These are phyloP conservation scores for Astreopora myriophthalma DNA, from an alignment of 64 coral and sea anemone genomes.

Conservation along the genomic window DNA sequence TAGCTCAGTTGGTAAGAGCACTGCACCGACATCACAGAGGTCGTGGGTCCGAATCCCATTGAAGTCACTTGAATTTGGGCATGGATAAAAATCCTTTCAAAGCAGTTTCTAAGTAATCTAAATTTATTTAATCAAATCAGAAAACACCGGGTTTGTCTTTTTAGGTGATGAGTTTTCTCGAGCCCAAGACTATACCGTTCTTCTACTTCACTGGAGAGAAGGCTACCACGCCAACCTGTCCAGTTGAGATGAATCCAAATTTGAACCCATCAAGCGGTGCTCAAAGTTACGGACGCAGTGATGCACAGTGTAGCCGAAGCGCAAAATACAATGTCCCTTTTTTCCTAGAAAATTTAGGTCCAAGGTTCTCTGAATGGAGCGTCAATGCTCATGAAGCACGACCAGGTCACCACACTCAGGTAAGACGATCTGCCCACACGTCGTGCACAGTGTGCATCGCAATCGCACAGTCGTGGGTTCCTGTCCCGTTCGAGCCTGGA, in stretches of 20 bases:
- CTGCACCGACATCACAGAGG: too few species aligned
- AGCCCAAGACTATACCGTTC: constrained; percentile 70
- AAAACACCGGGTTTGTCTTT: background rate
- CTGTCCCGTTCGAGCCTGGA: too few species aligned
- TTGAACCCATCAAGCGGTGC: constrained; percentile 78
- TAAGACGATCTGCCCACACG: too few species aligned
- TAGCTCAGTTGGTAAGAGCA: too few species aligned
- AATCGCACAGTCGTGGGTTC: too few species aligned
- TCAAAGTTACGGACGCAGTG: constrained; percentile 53
- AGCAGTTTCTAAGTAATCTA: too few species aligned
- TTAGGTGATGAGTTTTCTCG: constrained; percentile 88
- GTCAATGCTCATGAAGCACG: constrained; percentile 89
- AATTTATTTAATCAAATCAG: background rate
- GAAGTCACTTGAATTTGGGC: too few species aligned
- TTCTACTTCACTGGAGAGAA: constrained; percentile 81
- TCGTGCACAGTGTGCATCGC: too few species aligned
- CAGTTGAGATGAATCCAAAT: constrained; percentile 65
- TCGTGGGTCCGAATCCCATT: too few species aligned
- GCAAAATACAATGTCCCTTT: constrained; percentile 83
- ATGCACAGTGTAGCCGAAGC: constrained; percentile 7
- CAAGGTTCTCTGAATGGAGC: constrained; percentile 81
- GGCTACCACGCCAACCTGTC: constrained; percentile 86
- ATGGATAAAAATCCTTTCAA: too few species aligned
- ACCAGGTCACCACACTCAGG: constrained; percentile 93
- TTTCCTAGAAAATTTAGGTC: constrained; percentile 64